Percentiles rank a stretch among this genome's conserved stretches.
Conservation (phyloP, 2,113 vertebrate species). For the Pluvianellus socialis region DNA sequence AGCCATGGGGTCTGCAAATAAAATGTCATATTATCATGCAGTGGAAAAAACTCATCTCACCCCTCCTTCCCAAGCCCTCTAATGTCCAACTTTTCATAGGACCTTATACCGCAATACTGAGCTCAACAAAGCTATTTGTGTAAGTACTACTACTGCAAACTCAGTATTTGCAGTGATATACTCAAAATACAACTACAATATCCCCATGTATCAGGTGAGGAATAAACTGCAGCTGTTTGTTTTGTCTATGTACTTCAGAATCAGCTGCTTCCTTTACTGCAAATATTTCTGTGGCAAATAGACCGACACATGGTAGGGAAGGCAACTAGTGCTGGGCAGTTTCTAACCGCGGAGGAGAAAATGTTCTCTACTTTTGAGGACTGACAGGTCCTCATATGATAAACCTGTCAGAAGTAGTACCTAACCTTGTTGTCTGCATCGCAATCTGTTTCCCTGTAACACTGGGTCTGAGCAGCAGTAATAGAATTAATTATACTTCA, state of each 20-base stretch:
- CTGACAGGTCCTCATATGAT: slow-evolving; percentile 50
- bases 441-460: slow-evolving; percentile 80
- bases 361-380: slow-evolving; percentile 14
- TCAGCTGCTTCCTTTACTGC: neutral
- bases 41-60: neutral
- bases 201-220: neutral
- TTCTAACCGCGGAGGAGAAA: neutral
- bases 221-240: neutral
- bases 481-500: slow-evolving; percentile 89
- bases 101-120: neutral
- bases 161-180: neutral
- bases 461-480: slow-evolving; percentile 75
- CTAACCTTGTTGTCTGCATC: slow-evolving; percentile 68
- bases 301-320: neutral
- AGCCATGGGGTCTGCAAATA: neutral
- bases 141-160: neutral
- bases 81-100: neutral
- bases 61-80: neutral
- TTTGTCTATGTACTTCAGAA: neutral
- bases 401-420: slow-evolving; percentile 69
- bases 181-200: neutral
- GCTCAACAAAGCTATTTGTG: neutral
- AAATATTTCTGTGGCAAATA: neutral
- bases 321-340: neutral
- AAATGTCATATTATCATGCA: neutral